A percentile compares a stretch with the other conserved stretches of the same genome.
Evolutionary conservation across 30 jellyfish, hydroid and myxozoan species (phyloP).

Genomic region (Cassiopea andromeda): DNA sequence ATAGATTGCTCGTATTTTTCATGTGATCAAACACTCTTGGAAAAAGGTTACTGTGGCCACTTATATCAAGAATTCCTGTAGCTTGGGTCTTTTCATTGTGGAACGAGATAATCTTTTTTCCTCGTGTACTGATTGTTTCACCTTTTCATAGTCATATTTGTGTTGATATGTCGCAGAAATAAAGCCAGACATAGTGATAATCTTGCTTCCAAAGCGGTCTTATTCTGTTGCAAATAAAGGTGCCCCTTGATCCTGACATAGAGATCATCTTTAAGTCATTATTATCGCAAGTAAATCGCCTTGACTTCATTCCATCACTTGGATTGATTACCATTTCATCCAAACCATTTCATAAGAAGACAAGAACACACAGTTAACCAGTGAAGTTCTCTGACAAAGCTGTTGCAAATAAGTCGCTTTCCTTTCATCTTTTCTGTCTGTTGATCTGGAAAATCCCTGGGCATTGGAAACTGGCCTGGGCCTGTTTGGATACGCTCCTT

Average conservation of each 20-base stretch:
- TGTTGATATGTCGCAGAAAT: background rate
- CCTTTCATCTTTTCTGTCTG: conserved; percentile 57
- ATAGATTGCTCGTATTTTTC: too few relatives aligned
- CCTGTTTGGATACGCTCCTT: conserved; percentile 28
- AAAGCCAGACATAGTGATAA: conserved; percentile 26
- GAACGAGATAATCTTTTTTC: too few relatives aligned
- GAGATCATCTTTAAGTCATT: conserved; percentile 50
- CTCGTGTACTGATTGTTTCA: too few relatives aligned
- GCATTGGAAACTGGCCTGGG: conserved; percentile 31
- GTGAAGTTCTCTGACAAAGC: conserved; percentile 30
- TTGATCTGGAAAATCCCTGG: conserved; percentile 27
- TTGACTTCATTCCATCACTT: conserved; percentile 26
- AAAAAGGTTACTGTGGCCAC: too few relatives aligned
- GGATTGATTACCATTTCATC: conserved; percentile 39
- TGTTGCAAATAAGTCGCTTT: conserved; percentile 69
- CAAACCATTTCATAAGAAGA: conserved; percentile 39
- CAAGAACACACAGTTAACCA: conserved; percentile 14
- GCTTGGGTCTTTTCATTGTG: too few relatives aligned
- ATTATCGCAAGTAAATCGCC: conserved; percentile 54
- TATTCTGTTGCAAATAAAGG: conserved; percentile 51
- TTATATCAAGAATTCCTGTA: too few relatives aligned
- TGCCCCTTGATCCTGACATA: conserved; percentile 31
- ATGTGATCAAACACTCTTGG: too few relatives aligned
- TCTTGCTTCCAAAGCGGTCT: conserved; percentile 13
- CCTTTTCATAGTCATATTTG: background rate